These are phyloP conservation scores for Lamellibrachia columna DNA, from an alignment of 2,888 invertebrate species.

Conservation along the genomic window DNA sequence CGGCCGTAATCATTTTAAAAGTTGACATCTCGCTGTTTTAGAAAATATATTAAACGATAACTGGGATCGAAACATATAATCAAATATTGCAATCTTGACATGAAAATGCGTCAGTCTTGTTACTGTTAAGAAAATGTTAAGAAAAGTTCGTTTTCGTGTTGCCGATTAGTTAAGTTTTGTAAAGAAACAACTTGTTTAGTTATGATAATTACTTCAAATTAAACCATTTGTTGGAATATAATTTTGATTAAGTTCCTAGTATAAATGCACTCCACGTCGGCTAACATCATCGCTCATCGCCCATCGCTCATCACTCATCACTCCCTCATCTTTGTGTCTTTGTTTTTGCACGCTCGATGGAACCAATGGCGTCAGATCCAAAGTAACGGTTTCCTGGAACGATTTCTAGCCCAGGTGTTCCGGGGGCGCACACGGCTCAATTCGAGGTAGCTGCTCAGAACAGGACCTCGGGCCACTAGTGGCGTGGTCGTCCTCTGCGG, in stretches of 20 bases:
- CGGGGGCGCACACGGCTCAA: background rate
- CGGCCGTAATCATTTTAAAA: too few species aligned
- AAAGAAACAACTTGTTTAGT: too few species aligned
- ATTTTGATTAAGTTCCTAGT: background rate
- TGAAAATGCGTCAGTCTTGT: too few species aligned
- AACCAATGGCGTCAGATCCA: background rate
- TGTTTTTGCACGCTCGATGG: background rate
- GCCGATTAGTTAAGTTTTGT: too few species aligned
- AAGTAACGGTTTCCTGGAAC: background rate
- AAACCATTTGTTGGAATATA: background rate
- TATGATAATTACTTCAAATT: background rate
- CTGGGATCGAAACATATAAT: too few species aligned
- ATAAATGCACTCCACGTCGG: background rate
- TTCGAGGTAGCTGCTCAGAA: background rate
- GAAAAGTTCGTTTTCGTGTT: too few species aligned
- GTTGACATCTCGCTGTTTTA: too few species aligned
- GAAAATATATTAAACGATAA: too few species aligned
- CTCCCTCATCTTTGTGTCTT: background rate
- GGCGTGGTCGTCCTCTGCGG: background rate
- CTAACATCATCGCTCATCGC: background rate
- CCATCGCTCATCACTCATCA: background rate
- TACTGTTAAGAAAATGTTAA: too few species aligned
- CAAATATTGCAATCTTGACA: too few species aligned
- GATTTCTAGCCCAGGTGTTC: background rate
- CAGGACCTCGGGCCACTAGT: background rate